Base-by-base conservation (phyloP, 2,888 invertebrate genomes). In the Nephrotoma appendiculata region DNA sequence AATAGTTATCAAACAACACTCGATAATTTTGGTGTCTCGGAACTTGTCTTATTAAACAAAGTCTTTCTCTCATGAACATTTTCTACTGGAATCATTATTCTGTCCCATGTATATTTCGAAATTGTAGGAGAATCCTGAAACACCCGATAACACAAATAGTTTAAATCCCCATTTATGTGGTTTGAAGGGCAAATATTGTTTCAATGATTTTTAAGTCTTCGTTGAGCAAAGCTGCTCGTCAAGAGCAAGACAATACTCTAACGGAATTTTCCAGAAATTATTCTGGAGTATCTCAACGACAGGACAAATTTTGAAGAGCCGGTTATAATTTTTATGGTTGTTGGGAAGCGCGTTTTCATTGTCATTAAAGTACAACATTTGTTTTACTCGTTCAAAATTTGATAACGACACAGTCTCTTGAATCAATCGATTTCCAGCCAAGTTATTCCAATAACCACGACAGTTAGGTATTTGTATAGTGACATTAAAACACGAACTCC, bases 41-140 rank as follows among this genome's bases (percentile, higher is more conserved):
- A 84, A 89, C 88, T 11, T 86, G 87, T 87, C 87, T 86, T 11
- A 87, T 43, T 85, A 89, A 86, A 71, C 88, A 15, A 89, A 86
- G 84, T 87, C 87, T 52, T 88, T 87, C 87, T 88, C 88, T 86
- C 85, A 57, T 15, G 85, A 57, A 41, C 86, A 85, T 52, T 86
- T 71, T 42, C 85, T 86, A 15, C 43, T 84, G 41, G 44, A 43
- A 12, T 57, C 43, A 88, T 88, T 87, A 85, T 48, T 7, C n/a
- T 44, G 44, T 1, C 44, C 44, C 6, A 5, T 9, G 11, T 44
- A 44, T 9, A 9, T 5, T 44, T 44, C 6, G 11, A 5, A 44
- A 44, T 44, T 44, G 6, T 44, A 5, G 44, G 44, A 44, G 11
- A 44, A 44, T 44, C 44, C 44, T 44, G 6, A 2, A 44, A 31